phyloP scores from a whole-genome alignment of 2,113 vertebrate species.

The Himantopus leucocephalus region DNA sequence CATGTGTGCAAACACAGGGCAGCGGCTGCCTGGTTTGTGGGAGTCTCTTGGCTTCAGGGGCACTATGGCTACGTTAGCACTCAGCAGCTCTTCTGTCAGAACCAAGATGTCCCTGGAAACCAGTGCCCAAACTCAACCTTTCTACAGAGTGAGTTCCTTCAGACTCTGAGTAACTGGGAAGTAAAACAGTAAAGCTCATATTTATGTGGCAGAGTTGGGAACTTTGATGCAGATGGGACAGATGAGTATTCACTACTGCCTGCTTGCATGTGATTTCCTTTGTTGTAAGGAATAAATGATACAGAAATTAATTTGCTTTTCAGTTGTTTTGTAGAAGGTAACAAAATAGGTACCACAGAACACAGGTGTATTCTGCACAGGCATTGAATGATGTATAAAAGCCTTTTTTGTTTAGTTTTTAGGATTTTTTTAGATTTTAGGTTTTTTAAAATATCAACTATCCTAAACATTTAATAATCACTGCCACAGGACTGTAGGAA shows the following conservation, averaged over 20 bases:
- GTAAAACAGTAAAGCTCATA: neutral
- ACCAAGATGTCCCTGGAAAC: neutral
- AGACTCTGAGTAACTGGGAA: neutral
- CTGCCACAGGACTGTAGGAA: neutral
- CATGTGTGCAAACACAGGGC: neutral
- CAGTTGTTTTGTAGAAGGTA: neutral
- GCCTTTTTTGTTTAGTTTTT: neutral
- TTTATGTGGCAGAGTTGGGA: neutral
- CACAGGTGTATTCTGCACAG: rapidly evolving
- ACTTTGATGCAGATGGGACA: neutral
- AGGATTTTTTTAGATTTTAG: neutral
- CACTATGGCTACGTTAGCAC: rapidly evolving
- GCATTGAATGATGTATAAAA: neutral
- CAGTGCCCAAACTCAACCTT: neutral
- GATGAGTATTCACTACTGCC: neutral
- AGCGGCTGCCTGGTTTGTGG: rapidly evolving
- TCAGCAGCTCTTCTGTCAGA: neutral
- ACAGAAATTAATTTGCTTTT: neutral
- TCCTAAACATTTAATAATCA: neutral
- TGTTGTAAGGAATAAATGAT: neutral
- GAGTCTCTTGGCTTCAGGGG: neutral
- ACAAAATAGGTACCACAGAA: neutral
- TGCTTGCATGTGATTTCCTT: neutral
- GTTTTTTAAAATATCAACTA: rapidly evolving
- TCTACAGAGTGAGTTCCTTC: neutral